Evolutionary conservation across 1,140 invertebrate genomes (phyloP).

Genomic region (Archivesica marissinica): DNA sequence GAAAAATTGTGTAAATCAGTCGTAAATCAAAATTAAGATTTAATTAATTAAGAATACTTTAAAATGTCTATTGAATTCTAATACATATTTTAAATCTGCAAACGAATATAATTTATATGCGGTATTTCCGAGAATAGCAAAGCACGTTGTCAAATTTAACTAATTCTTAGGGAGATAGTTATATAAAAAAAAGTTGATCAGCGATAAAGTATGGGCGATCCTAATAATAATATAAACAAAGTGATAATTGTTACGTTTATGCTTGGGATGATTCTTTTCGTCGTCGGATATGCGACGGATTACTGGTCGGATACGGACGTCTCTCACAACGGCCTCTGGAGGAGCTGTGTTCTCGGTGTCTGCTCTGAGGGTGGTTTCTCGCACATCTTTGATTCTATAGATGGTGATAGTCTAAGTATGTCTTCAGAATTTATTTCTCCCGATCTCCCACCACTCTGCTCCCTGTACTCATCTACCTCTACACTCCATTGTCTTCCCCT

Average conservation of each 20-base stretch:
- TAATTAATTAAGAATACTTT: too few species aligned
- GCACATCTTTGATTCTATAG: not conserved
- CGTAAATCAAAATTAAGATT: too few species aligned
- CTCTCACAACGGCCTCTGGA: slow-evolving; percentile 21
- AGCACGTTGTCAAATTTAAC: not conserved
- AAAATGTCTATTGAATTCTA: too few species aligned
- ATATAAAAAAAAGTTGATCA: too few species aligned
- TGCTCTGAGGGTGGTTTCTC: slow-evolving; percentile 24
- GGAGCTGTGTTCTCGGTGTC: not conserved
- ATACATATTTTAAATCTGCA: too few species aligned
- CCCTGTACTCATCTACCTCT: too few species aligned
- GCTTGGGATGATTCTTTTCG: slow-evolving; percentile 19
- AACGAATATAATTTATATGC: not conserved
- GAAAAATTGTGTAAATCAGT: too few species aligned
- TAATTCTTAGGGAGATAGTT: not conserved
- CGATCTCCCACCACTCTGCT: too few species aligned
- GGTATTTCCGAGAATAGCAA: not conserved
- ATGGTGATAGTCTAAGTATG: slow-evolving; percentile 40
- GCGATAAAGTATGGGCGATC: not conserved
- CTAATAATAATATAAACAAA: slow-evolving; percentile 9
- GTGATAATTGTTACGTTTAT: slow-evolving; percentile 14
- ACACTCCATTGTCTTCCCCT: too few species aligned
- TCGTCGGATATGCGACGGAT: slow-evolving; percentile 37
- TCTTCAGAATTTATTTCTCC: too few species aligned
- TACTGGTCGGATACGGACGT: slow-evolving; percentile 29